A percentile compares a stretch with the other conserved stretches of the same genome.
Conservation (phyloP, 1,140 invertebrate genomes). For the Drosophila mayri region DNA sequence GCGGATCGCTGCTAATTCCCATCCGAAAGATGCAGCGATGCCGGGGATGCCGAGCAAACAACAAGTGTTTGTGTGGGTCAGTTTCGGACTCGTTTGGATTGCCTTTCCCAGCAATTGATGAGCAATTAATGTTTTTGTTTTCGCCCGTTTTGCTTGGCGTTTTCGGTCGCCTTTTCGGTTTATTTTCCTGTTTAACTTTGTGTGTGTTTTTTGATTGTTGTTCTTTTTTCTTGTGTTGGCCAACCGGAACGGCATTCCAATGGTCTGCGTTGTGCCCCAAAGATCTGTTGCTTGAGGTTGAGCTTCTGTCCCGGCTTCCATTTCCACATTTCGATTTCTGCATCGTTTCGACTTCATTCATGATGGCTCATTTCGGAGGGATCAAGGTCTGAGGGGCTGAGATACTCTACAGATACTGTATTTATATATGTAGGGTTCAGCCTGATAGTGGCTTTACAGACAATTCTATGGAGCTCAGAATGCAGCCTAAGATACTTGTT, state of each 20-base stretch:
- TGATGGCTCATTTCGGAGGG: conserved; percentile 19
- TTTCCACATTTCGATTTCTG: conserved; percentile 9
- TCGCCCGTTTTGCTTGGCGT: not conserved
- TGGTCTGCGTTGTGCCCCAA: conserved; percentile 26
- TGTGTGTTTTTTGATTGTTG: not conserved
- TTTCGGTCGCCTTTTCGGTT: conserved; percentile 9
- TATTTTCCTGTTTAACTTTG: conserved; percentile 4
- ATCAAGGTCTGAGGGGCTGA: not conserved
- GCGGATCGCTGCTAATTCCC: conserved; percentile 13
- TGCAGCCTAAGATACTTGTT: not conserved
- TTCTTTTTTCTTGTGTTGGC: not conserved
- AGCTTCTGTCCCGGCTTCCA: conserved; percentile 11
- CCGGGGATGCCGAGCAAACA: conserved; percentile 33
- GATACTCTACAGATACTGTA: not conserved
- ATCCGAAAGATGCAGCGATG: conserved; percentile 1
- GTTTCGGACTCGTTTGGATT: conserved; percentile 44
- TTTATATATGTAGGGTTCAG: no score
- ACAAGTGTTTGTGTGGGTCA: conserved; percentile 68
- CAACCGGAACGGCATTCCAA: conserved; percentile 56
- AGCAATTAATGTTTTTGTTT: conserved; percentile 61
- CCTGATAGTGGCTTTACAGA: not conserved
- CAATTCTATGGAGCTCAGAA: not conserved
- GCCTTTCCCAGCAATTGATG: conserved; percentile 65
- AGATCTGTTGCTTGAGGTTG: conserved; percentile 12
- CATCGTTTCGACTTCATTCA: not conserved